These are phyloP conservation scores for Anableps anableps DNA, from an alignment of 2,797 vertebrate species.

Conservation along the genomic window DNA sequence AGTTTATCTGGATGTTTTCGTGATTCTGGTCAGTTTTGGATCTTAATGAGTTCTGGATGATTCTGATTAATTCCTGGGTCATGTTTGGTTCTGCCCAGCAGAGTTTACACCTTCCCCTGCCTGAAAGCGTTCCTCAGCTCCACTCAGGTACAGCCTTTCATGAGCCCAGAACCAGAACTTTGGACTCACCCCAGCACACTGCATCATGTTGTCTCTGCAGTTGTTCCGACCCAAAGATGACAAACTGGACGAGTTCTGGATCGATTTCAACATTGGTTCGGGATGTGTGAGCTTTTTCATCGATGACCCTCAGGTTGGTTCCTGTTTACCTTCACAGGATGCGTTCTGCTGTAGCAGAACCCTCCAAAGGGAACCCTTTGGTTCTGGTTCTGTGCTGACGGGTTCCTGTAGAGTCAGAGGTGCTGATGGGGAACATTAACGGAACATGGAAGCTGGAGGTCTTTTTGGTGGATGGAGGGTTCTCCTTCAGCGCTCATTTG, in stretches of 20 bases:
- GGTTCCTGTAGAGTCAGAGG: neutral
- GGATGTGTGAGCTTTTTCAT: slow-evolving; percentile 89
- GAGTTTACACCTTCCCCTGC: slow-evolving; percentile 90
- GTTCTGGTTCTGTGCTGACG: neutral
- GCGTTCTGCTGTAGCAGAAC: neutral
- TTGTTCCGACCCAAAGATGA: slow-evolving; percentile 87
- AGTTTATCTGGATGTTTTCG: neutral
- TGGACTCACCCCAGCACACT: too few species aligned
- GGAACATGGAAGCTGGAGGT: neutral
- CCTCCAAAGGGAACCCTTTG: neutral
- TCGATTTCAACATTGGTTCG: slow-evolving; percentile 90
- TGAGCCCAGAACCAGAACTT: neutral
- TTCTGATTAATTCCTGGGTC: neutral
- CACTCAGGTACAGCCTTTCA: slow-evolving; percentile 78
- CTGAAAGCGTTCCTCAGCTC: slow-evolving; percentile 82
- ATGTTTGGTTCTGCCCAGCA: slow-evolving; percentile 51
- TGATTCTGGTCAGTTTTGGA: neutral
- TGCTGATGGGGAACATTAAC: neutral
- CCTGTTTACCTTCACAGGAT: neutral
- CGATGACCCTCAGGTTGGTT: slow-evolving; percentile 83
- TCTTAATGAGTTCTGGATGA: neutral
- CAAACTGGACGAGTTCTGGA: slow-evolving; percentile 90
- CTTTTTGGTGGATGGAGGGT: neutral
- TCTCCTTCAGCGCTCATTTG: neutral
- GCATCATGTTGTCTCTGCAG: slow-evolving; percentile 63